Percentiles rank a stretch among this genome's conserved stretches.
Conservation (phyloP, 2,797 vertebrate genomes). For the Synaphobranchus kaupii region DNA sequence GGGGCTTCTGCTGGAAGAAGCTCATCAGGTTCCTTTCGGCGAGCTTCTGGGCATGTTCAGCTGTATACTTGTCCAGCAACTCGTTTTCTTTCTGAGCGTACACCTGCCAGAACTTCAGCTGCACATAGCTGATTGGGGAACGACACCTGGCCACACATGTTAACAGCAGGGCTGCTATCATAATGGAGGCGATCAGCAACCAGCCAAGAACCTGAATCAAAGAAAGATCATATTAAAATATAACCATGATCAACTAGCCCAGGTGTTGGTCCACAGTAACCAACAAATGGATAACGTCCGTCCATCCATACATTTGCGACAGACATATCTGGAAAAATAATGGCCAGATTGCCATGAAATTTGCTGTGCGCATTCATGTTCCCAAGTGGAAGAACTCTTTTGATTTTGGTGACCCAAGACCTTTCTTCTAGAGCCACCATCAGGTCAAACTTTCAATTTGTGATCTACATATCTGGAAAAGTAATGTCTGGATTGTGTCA, state of each 20-base stretch:
- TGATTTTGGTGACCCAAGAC: no score
- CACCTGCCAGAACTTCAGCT: constrained; percentile 71
- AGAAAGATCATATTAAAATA: neutral
- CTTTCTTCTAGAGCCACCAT: no score
- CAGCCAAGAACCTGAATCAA: constrained; percentile 67
- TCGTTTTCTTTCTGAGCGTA: constrained; percentile 67
- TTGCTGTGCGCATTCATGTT: no score
- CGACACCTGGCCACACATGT: constrained; percentile 55
- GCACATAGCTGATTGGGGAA: constrained; percentile 72
- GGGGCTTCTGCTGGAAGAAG: constrained; percentile 66
- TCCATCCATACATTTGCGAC: no score
- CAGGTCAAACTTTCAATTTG: no score
- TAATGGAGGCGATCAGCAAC: constrained; percentile 67
- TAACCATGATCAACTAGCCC: neutral
- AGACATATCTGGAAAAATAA: no score
- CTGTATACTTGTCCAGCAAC: constrained; percentile 56
- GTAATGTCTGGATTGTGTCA: no score
- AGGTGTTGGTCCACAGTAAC: neutral
- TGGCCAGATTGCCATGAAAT: no score
- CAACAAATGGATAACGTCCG: neutral
- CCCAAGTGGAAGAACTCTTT: no score
- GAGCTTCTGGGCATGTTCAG: constrained; percentile 65
- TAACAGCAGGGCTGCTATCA: constrained; percentile 50
- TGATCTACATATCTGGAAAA: no score
- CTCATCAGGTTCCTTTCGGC: constrained; percentile 70